Evolutionary conservation across 2,113 vertebrate genomes (phyloP), one percentile per base, ranked within the genome.

Genomic region (Dicerorhinus sumatrensis): DNA sequence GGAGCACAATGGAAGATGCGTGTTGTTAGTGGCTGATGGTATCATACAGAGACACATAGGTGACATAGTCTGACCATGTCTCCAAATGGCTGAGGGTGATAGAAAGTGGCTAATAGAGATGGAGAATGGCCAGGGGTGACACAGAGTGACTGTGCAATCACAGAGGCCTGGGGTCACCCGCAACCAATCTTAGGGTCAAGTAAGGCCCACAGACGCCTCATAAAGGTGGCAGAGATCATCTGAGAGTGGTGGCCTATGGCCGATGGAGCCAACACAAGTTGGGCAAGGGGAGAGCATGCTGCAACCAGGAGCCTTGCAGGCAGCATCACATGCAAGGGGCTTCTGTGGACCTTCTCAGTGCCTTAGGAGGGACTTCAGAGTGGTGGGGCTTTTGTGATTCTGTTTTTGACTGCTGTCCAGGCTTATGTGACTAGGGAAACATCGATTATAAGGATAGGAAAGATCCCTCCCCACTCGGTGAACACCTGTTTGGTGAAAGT

Each of bases 31-130:
- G 94, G 58, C 42, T 79, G 75, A 51, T 54, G 16, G 23, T 36
- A 46, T 33, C 17, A 36, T 18, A 67, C 33, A 70, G 25, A 84
- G 69, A 56, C 8, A 73, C 2, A 25, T 0, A 84, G 17, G 9
- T 86, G 31, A 56, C 56, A 62, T 31, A 60, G 20, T 91, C 86
- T 91, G 27, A 93, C 3, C 27, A n/a, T 56, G 58, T 88, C 42
- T 94, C 36, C 25, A 48, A 82, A 36, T 69, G 60, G 27, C 48
- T 80, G 46, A 36, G 56, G 16, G 31, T 70, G 46, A 65, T 42
- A 56, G 23, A 72, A 46, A 94, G 25, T 86, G 27, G 46, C 29
- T 80, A 63, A 80, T 21, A 60, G 42, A 80, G 70, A 82, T 17
- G 1, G 27, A 91, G 13, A 54, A 60, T 29, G n/a, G 18, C 10